Conservation (phyloP, 2,888 invertebrate species). For the Tuta absoluta region DNA sequence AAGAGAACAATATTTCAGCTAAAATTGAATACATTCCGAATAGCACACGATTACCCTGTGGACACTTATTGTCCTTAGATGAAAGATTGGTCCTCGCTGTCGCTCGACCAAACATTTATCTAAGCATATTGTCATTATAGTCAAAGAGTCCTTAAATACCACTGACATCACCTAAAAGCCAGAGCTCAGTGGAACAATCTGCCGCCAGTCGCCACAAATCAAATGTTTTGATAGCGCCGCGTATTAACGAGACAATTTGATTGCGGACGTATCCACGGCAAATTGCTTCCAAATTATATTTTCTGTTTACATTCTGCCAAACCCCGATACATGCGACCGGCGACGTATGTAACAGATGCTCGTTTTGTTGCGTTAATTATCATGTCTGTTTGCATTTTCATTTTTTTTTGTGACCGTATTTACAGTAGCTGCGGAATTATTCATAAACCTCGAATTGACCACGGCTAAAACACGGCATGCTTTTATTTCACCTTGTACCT, state of each 20-base stretch:
- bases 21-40: too few species aligned
- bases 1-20: too few species aligned
- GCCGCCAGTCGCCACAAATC: slow-evolving; percentile 70
- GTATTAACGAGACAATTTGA: slow-evolving; percentile 82
- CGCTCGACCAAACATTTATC: too few species aligned
- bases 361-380: slow-evolving; percentile 72
- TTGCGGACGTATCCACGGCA: slow-evolving; percentile 80
- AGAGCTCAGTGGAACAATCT: too few species aligned
- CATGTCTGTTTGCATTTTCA: slow-evolving; percentile 59
- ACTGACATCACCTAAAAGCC: too few species aligned
- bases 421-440: background rate
- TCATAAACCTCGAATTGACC: background rate
- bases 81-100: too few species aligned
- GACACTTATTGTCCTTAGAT: too few species aligned
- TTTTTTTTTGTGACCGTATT: slow-evolving; percentile 6
- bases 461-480: background rate
- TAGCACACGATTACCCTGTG: too few species aligned
- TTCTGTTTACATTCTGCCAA: slow-evolving; percentile 81
- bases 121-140: too few species aligned
- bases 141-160: too few species aligned
- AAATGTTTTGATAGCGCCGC: slow-evolving; percentile 81
- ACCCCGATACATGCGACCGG: slow-evolving; percentile 72
- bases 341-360: slow-evolving; percentile 70
- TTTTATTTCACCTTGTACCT: background rate
- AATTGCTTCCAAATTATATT: slow-evolving; percentile 82